phyloP scores from a whole-genome alignment of 2,797 vertebrate genomes.

The Adelosebastes latens region DNA sequence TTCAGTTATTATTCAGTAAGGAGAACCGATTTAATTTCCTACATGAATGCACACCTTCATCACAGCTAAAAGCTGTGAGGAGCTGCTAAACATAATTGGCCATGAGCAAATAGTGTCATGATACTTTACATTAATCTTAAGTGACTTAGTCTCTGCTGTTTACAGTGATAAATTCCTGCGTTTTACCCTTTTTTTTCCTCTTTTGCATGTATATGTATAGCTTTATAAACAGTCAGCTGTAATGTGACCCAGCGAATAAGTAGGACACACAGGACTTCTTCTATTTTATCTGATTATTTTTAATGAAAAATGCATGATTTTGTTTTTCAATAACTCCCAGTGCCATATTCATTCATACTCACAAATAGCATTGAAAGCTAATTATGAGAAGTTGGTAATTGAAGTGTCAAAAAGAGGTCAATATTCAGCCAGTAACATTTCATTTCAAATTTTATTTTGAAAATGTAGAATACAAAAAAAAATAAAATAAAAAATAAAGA shows the following conservation, averaged over 20 bases:
- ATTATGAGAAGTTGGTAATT: background rate
- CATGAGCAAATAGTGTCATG: background rate
- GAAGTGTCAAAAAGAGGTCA: background rate
- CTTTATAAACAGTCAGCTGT: constrained; percentile 5
- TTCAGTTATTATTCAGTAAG: background rate
- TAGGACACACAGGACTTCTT: background rate
- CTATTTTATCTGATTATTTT: too few species aligned
- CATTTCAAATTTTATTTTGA: too few species aligned
- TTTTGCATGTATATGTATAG: background rate
- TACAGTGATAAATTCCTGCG: background rate
- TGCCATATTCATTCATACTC: background rate
- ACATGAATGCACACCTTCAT: background rate
- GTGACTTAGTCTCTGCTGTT: background rate
- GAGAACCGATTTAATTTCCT: background rate
- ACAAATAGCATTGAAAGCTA: background rate
- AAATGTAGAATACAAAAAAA: too few species aligned
- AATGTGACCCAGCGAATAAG: too few species aligned
- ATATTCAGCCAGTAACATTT: background rate
- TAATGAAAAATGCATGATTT: background rate
- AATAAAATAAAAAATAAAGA: too few species aligned
- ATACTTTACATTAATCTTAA: background rate
- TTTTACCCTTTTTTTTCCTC: background rate
- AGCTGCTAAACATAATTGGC: background rate
- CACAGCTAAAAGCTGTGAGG: background rate
- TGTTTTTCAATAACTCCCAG: background rate